Evolutionary conservation across 2,888 invertebrate genomes (phyloP), one percentile per base, ranked within the genome.

Genomic region (Tridacna crocea): DNA sequence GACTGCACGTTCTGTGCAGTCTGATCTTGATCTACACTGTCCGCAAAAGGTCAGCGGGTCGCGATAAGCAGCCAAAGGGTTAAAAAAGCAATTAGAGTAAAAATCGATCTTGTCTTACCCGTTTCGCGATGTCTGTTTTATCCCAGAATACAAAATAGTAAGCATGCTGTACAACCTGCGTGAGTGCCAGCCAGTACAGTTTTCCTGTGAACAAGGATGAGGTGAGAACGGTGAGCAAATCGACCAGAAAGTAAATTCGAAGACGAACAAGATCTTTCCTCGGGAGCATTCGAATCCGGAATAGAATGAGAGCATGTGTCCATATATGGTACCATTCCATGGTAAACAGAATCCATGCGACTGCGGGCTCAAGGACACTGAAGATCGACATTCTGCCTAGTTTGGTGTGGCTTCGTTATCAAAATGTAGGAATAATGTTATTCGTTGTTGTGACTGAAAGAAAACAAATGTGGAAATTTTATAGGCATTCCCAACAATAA

Each of bases 111-210:
- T 8, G 36, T 4, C 74, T 76, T 85, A 92, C 92, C 91, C 89
- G 91, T 76, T 89, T 91, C 17, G 92, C 90, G 8, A 85, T 76
- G n/a, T 66, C 74, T 3, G 91, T 87, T 72, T 90, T 89, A 68
- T 93, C 90, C 93, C 93, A 93, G 63, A 82, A 90, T 13, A 91
- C n/a, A 73, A 88, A 91, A 80, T 91, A 92, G 79, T 88, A 93
- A 22, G 89, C 74, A 74, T 93, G 93, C 75, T 93, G 92, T 6
- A 84, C 36, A 11, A 91, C 88, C 75, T 93, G 93, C 60, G 92
- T 19, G 0, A 77, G 74, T 0, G 91, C 90, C 72, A 93, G 75
- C 92, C 92, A 92, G 77, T 88, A 85, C 26, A 92, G 77, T 58
- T 82, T 86, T 17, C 89, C 89, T 3, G 91, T 90, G 72, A 90